Conservation (phyloP, 2,888 invertebrate species). For the Cosmopolites sordidus region DNA sequence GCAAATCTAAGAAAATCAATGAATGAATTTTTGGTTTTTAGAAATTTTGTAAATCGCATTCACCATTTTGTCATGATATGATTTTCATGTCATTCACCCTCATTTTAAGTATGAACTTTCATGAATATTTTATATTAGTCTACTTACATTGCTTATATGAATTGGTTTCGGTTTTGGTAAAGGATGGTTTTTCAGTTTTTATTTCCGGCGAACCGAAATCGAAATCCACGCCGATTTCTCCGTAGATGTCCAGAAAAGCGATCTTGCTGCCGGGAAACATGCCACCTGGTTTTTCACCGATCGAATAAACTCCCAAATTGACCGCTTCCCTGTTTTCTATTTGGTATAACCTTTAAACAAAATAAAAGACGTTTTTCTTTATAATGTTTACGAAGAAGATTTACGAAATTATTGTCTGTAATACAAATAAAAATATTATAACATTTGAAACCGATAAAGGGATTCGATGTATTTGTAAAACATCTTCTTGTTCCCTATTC, state of each 20-base stretch:
- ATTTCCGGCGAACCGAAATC: conserved; percentile 64
- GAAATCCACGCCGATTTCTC: conserved; percentile 83
- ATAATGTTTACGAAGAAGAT: too few relatives aligned
- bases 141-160: neutral
- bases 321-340: conserved; percentile 38
- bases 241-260: conserved; percentile 54
- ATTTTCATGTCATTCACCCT: too few relatives aligned
- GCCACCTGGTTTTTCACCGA: conserved; percentile 43
- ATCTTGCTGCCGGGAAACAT: conserved; percentile 43
- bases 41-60: too few relatives aligned
- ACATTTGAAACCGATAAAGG: too few relatives aligned
- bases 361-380: neutral
- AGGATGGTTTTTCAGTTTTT: neutral
- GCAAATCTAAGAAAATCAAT: too few relatives aligned
- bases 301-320: conserved; percentile 35
- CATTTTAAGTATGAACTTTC: too few relatives aligned
- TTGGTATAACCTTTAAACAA: conserved; percentile 39
- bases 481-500: too few relatives aligned
- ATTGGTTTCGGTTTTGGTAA: neutral
- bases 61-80: too few relatives aligned
- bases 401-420: too few relatives aligned
- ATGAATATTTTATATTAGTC: neutral
- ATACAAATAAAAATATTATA: too few relatives aligned
- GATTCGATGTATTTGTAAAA: too few relatives aligned
- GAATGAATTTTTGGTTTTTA: too few relatives aligned